These are phyloP conservation scores for Drosophila nigromelanica DNA, from an alignment of 1,140 invertebrate species.

Conservation along the genomic window DNA sequence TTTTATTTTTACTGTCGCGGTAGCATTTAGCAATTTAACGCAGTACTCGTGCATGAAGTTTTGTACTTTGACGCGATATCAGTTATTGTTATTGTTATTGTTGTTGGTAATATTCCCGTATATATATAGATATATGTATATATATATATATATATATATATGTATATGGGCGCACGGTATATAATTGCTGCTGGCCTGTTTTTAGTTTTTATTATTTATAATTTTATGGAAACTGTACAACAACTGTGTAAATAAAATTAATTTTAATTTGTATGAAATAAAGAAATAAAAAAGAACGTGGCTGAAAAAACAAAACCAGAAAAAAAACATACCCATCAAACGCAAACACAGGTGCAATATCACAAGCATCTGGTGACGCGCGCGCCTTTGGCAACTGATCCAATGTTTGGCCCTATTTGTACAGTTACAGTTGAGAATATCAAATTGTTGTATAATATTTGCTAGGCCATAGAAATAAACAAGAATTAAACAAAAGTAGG, in stretches of 20 bases:
- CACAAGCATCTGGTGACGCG: conserved; percentile 53
- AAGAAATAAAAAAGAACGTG: conserved; percentile 18
- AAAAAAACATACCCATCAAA: conserved; percentile 32
- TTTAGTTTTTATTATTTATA: conserved; percentile 68
- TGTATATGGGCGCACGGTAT: conserved; percentile 37
- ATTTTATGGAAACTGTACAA: conserved; percentile 78
- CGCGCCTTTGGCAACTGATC: conserved; percentile 50
- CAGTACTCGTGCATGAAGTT: conserved; percentile 81
- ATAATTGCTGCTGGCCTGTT: conserved; percentile 62
- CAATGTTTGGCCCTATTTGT: conserved; percentile 51
- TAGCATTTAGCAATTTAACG: conserved; percentile 81
- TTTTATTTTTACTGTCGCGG: conserved; percentile 64
- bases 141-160: not conserved
- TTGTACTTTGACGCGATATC: conserved; percentile 78
- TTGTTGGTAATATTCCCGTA: conserved; percentile 48
- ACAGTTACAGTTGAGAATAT: conserved; percentile 66
- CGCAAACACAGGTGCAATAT: conserved; percentile 71
- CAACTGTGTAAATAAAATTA: conserved; percentile 79
- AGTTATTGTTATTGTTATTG: conserved; percentile 48
- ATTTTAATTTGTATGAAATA: conserved; percentile 48
- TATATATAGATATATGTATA: not conserved
- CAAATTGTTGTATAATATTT: conserved; percentile 67
- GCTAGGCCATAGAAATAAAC: conserved; percentile 2
- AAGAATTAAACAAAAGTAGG: conserved; percentile 38
- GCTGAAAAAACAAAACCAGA: conserved; percentile 42